Conservation (phyloP, 2,797 vertebrate genomes). For the Cyclura pinguis region DNA sequence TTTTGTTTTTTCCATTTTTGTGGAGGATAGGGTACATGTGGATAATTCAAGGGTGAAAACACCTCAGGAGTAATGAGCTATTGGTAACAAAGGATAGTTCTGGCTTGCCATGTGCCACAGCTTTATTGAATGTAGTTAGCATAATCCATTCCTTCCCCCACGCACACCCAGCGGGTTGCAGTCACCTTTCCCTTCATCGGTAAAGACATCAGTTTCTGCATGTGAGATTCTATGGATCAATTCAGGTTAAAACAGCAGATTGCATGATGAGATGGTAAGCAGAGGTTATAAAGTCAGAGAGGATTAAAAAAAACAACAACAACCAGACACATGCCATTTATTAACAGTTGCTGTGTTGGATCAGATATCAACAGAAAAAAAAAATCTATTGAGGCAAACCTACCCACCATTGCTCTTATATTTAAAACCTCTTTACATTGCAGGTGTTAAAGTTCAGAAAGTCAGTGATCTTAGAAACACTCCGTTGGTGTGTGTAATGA, state of each 20-base stretch:
- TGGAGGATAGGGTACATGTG: background rate
- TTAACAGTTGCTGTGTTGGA: constrained; percentile 44
- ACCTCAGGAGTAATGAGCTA: background rate
- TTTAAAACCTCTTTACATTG: background rate
- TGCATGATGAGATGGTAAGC: background rate
- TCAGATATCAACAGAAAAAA: constrained; percentile 2
- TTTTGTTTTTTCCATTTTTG: background rate
- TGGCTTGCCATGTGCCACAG: background rate
- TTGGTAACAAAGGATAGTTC: constrained; percentile 1
- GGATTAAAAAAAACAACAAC: background rate
- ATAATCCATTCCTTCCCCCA: background rate
- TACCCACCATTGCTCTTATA: background rate
- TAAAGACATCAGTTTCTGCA: background rate
- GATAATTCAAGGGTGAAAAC: background rate
- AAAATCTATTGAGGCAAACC: background rate
- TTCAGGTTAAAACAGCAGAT: constrained; percentile 23
- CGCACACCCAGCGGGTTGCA: background rate
- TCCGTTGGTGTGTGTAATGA: background rate
- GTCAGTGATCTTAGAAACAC: background rate
- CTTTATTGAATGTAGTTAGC: constrained; percentile 40
- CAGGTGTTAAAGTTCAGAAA: constrained; percentile 40
- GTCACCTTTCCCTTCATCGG: background rate
- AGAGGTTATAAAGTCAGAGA: background rate
- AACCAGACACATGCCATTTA: background rate
- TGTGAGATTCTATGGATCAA: constrained; percentile 25